Conservation (phyloP, 2,797 vertebrate genomes). For the Brachyalestes nurse region DNA sequence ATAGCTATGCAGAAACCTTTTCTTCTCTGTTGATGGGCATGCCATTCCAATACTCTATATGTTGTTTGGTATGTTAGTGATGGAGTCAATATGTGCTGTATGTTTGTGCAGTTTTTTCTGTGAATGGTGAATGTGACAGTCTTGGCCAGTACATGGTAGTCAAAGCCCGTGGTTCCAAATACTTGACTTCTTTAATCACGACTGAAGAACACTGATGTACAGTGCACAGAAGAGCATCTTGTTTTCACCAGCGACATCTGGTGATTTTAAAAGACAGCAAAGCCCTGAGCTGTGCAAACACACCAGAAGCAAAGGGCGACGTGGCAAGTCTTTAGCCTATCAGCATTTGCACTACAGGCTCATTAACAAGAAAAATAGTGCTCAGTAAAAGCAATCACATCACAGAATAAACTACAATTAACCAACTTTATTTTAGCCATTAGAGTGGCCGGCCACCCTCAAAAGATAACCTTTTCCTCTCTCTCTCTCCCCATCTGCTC, state of each 20-base stretch:
- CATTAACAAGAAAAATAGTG: conserved; percentile 84
- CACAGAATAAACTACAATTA: conserved; percentile 83
- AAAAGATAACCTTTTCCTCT: conserved; percentile 66
- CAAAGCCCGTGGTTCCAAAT: neutral
- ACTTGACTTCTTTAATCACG: conserved; percentile 30
- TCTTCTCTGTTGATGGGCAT: conserved; percentile 66
- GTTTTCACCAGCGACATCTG: conserved; percentile 52
- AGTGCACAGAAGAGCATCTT: conserved; percentile 59
- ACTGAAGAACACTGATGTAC: conserved; percentile 58
- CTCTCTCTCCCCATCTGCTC: conserved; percentile 71
- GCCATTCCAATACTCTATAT: conserved; percentile 59
- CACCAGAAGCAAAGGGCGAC: conserved; percentile 57
- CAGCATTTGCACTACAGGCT: conserved; percentile 78
- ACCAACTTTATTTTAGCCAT: conserved; percentile 82
- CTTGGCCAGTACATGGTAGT: neutral
- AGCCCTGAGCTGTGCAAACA: conserved; percentile 41
- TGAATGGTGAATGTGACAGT: neutral
- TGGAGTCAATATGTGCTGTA: neutral
- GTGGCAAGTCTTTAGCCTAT: conserved; percentile 72
- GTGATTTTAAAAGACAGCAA: conserved; percentile 62
- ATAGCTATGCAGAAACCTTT: conserved; percentile 84
- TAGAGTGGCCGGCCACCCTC: conserved; percentile 72
- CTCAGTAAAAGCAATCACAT: conserved; percentile 84
- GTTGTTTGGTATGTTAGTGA: neutral
- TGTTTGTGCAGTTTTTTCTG: too few species aligned